Percentiles rank a stretch among this genome's conserved stretches.
phyloP scores from a whole-genome alignment of 2,888 invertebrate genomes.

The Cremastobaeus sp. region DNA sequence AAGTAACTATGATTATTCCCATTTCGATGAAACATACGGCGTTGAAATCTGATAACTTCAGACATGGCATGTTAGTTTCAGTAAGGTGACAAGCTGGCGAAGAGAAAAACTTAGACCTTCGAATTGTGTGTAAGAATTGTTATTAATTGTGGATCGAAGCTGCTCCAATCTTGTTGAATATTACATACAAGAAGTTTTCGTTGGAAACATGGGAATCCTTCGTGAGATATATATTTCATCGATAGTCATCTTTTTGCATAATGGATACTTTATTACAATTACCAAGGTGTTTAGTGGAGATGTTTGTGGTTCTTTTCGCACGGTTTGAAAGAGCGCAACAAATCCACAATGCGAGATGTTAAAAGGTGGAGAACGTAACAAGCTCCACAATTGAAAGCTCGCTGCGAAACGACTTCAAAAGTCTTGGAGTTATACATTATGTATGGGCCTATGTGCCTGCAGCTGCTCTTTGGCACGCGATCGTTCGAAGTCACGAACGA shows the following conservation, averaged over 20 bases:
- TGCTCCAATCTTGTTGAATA: no score
- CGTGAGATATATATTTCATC: no score
- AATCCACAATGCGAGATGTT: conserved; percentile 47
- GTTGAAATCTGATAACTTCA: no score
- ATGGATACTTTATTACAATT: conserved; percentile 35
- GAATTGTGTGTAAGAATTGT: no score
- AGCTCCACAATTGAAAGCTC: conserved; percentile 75
- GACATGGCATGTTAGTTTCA: no score
- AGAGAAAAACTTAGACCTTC: no score
- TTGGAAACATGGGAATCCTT: no score
- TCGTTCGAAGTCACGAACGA: conserved; percentile 63
- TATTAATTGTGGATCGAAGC: no score
- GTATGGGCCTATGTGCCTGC: conserved; percentile 72
- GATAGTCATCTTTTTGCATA: conserved; percentile 16
- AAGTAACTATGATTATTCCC: no score
- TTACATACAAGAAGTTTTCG: no score
- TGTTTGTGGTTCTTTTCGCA: conserved; percentile 23
- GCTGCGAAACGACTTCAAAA: conserved; percentile 73
- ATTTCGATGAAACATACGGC: no score
- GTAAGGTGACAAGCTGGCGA: no score
- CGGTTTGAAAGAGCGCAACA: conserved; percentile 34
- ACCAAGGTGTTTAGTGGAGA: conserved; percentile 20
- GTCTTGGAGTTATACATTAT: conserved; percentile 76
- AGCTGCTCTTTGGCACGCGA: conserved; percentile 73
- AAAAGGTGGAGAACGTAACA: conserved; percentile 53